Evolutionary conservation across 2,113 vertebrate species (phyloP).

Genomic region (Onychostruthus taczanowskii): DNA sequence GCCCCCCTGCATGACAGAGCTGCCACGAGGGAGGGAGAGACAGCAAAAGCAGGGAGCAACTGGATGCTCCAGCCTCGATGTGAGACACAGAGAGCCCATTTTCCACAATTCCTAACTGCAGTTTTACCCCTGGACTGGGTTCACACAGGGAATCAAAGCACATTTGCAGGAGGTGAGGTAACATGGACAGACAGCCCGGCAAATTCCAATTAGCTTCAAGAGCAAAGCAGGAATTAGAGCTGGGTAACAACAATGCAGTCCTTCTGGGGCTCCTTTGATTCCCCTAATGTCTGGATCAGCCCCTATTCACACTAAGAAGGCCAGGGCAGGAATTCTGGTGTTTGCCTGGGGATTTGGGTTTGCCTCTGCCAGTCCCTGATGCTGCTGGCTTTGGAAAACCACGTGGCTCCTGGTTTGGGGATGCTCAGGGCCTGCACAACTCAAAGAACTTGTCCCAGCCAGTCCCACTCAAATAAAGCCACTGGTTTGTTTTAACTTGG

Average conservation of each 20-base stretch:
- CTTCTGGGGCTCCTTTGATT: slow-evolving; percentile 7
- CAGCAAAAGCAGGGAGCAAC: background rate
- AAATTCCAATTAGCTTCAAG: background rate
- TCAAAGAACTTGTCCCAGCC: background rate
- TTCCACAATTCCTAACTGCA: background rate
- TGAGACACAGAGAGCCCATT: background rate
- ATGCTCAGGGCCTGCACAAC: background rate
- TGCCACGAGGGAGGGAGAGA: background rate
- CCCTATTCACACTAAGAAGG: background rate
- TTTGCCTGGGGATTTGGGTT: background rate
- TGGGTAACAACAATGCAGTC: background rate
- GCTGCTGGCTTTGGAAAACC: background rate
- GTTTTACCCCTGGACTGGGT: background rate
- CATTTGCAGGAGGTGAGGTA: background rate
- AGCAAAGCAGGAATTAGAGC: slow-evolving; percentile 7
- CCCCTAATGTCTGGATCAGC: background rate
- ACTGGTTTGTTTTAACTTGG: background rate
- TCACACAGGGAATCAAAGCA: background rate
- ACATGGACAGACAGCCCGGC: background rate
- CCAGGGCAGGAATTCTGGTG: accelerated
- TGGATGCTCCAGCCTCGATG: background rate
- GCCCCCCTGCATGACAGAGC: background rate
- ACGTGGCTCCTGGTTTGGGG: background rate
- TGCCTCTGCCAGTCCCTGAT: accelerated
- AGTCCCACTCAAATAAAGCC: background rate